phyloP scores from a whole-genome alignment of 2,797 vertebrate genomes.

The Alauda arvensis region DNA sequence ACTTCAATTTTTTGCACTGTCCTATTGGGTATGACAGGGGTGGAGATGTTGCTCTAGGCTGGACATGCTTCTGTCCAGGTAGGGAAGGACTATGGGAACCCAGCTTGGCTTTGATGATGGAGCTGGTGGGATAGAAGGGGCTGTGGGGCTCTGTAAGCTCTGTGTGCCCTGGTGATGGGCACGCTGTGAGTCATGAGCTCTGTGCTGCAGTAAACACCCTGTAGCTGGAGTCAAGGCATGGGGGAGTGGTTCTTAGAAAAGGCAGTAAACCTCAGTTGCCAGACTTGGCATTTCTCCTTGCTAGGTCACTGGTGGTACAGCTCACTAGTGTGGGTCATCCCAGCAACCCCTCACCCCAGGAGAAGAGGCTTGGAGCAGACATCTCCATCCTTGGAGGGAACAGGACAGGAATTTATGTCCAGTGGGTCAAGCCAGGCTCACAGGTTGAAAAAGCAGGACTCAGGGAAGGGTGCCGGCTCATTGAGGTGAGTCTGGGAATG shows the following conservation, averaged over 20 bases:
- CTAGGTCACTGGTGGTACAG: constrained; percentile 71
- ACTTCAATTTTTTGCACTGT: neutral
- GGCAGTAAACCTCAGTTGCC: neutral
- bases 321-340: constrained; percentile 60
- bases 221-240: neutral
- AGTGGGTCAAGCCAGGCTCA: constrained; percentile 46
- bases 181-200: neutral
- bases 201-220: neutral
- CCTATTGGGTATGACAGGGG: neutral
- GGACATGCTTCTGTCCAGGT: neutral
- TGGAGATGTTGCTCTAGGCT: neutral
- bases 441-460: neutral
- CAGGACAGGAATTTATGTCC: constrained; percentile 82
- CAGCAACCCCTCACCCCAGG: constrained; percentile 50
- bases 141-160: neutral
- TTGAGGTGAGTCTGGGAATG: constrained; percentile 38
- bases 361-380: constrained; percentile 74
- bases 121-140: neutral
- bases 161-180: neutral
- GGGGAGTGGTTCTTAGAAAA: neutral
- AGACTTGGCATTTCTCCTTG: neutral
- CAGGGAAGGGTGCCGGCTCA: constrained; percentile 33
- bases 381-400: constrained; percentile 83
- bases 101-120: neutral
- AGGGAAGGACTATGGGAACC: neutral